A percentile compares a stretch with the other conserved stretches of the same genome.
Conservation (phyloP, 2,888 invertebrate genomes). For the Folsomia candida region DNA sequence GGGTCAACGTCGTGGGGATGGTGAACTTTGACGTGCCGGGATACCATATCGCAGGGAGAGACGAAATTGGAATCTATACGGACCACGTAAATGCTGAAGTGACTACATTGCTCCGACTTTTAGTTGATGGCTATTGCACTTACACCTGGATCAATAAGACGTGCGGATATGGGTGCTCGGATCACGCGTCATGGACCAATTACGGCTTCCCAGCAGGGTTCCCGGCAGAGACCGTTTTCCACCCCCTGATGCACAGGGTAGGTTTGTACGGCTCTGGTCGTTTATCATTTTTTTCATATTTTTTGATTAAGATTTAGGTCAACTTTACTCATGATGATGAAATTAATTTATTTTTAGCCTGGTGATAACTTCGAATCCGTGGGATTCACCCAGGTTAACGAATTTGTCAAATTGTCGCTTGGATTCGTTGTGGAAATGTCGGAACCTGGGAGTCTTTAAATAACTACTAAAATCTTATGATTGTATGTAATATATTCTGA, state of each 20-base stretch:
- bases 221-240: slow-evolving; percentile 12
- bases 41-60: slow-evolving; percentile 12
- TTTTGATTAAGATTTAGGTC: no score
- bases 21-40: slow-evolving; percentile 32
- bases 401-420: neutral
- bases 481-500: no score
- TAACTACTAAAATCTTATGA: no score
- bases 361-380: neutral
- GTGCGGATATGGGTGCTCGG: slow-evolving; percentile 24
- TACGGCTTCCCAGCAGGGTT: slow-evolving; percentile 9
- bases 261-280: no score
- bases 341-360: no score
- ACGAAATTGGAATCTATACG: slow-evolving; percentile 25
- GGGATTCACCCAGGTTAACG: neutral
- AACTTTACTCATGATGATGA: no score
- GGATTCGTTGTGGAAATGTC: neutral
- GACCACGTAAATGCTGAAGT: slow-evolving; percentile 25
- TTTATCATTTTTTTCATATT: no score
- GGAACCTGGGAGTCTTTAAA: no score
- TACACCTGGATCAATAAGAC: neutral
- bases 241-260: neutral
- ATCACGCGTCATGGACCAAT: slow-evolving; percentile 15
- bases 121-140: slow-evolving; percentile 27
- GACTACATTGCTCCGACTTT: slow-evolving; percentile 22
- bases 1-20: slow-evolving; percentile 29